Conservation (phyloP, 2,113 vertebrate species). For the Protomyctophum bolini region DNA sequence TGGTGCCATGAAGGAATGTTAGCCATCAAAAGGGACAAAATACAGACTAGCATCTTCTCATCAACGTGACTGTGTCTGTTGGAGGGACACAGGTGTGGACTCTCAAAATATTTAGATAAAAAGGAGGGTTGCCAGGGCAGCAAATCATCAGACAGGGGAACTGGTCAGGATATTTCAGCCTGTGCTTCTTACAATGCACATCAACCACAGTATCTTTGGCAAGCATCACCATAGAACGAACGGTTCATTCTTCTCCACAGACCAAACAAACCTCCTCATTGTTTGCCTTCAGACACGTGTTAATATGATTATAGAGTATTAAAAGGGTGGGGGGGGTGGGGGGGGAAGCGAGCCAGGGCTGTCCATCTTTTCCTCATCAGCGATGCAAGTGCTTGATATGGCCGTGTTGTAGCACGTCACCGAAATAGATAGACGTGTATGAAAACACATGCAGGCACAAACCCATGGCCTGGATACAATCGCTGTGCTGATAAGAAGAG, state of each 20-base stretch:
- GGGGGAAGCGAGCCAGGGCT: neutral
- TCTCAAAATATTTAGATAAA: neutral
- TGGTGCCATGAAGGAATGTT: constrained; percentile 54
- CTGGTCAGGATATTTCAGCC: too few relatives aligned
- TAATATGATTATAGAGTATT: neutral
- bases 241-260: neutral
- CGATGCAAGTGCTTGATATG: constrained; percentile 12
- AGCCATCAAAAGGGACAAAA: constrained; percentile 31
- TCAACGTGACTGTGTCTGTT: constrained; percentile 11
- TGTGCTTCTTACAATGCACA: neutral
- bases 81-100: neutral
- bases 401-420: constrained; percentile 18
- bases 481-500: constrained; percentile 43
- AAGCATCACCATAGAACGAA: neutral
- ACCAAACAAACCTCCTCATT: neutral
- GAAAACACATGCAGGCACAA: constrained; percentile 31
- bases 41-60: constrained; percentile 28
- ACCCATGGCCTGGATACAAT: constrained; percentile 45
- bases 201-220: neutral
- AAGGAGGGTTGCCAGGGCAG: neutral
- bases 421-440: constrained; percentile 9
- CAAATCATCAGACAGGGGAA: neutral
- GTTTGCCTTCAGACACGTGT: constrained; percentile 3
- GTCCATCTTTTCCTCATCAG: constrained; percentile 19
- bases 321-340: neutral